Evolutionary conservation across 2,797 vertebrate species (phyloP), one percentile per base, ranked within the genome.

Genomic region (Delichon dasypus): DNA sequence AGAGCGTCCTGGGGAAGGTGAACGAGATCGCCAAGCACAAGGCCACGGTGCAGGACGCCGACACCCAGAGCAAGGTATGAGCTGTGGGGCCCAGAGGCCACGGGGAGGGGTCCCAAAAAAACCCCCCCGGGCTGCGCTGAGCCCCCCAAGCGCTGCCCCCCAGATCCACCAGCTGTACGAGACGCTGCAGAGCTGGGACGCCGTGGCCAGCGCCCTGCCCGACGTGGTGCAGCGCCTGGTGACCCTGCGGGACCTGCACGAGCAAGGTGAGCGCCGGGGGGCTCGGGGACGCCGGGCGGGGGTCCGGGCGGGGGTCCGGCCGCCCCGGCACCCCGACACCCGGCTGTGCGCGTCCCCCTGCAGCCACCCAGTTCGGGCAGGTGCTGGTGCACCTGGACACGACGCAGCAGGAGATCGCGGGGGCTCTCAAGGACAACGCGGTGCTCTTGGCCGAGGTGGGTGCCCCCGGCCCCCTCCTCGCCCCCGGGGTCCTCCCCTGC

Each of bases 341-440:
- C 13, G 50, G 60, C 1, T 12, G 36, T 34, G 40, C 36, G 36
- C 36, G 36, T 26, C 1, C 18, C 5, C 9, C 30, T 11, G 0
- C 85, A 87, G 84, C 85, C 67, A 58, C 68, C 7, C 85, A 88
- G 78, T 81, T 81, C 26, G 78, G 78, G 65, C 78, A 81, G 65
- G 78, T 81, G 78, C 78, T 81, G 65, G 85, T 87, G 67, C 85
- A 87, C 85, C 45, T 87, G 67, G 85, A 87, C 85, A 87, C 85
- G 1, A 87, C 85, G 0, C 85, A 87, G 75, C 85, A 87, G 60
- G 85, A 87, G 75, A 78, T 87, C 4, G 58, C 85, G 1, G 85
- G 36, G 21, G 85, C 85, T 50, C 85, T 87, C 58, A 87, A 87
- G 60, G 85, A 87, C 85, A 87, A 79, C 13, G 8, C 85, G 0